phyloP scores from a whole-genome alignment of 1,140 invertebrate species.

The Nephila pilipes region DNA sequence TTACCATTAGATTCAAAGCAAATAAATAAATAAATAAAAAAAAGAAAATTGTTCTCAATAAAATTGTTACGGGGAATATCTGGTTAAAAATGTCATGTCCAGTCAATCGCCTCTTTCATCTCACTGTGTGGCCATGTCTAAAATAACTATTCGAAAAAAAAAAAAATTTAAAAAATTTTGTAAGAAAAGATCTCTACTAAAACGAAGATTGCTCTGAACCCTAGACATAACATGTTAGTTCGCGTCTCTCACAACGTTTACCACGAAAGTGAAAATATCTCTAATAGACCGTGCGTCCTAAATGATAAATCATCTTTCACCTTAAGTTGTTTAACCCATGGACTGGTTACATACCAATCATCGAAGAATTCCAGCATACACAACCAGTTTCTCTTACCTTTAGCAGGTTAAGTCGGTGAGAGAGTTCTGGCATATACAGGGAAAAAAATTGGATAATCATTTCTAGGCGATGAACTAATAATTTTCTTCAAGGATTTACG shows the following conservation, averaged over 20 bases:
- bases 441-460: not conserved
- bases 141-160: no score
- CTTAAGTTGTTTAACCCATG: conserved; percentile 7
- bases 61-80: no score
- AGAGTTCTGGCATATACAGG: not conserved
- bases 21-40: no score
- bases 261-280: not conserved
- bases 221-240: not conserved
- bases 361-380: not conserved
- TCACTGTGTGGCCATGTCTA: no score
- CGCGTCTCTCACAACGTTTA: not conserved
- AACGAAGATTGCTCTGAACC: no score
- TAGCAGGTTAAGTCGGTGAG: not conserved
- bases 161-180: no score
- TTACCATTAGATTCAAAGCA: no score
- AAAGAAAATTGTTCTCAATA: no score
- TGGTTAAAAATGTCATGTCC: no score
- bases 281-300: not conserved
- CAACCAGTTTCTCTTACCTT: conserved; percentile 4
- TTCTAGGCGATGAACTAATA: not conserved
- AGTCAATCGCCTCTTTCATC: no score
- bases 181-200: no score
- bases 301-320: conserved; percentile 17
- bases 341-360: conserved; percentile 12
- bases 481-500: not conserved